A percentile compares a stretch with the other conserved stretches of the same genome.
Conservation (phyloP, 37 sponge, comb jelly and placozoan genomes). For the Crambe crambe region DNA sequence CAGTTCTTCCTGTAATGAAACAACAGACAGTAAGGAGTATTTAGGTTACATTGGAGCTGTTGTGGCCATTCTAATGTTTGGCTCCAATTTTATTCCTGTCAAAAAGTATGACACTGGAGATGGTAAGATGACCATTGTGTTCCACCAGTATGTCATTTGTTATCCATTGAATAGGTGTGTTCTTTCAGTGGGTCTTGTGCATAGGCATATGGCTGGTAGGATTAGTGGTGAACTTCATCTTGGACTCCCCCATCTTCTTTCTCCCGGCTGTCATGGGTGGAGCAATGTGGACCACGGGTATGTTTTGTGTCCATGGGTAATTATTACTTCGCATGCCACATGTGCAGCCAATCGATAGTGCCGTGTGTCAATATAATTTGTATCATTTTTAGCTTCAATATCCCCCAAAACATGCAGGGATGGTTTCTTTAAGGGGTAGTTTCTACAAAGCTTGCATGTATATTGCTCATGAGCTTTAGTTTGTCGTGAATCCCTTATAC, state of each 20-base stretch:
- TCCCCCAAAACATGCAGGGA: background rate
- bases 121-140: slow-evolving; percentile 36
- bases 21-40: background rate
- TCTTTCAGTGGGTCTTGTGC: slow-evolving; percentile 93
- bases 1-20: background rate
- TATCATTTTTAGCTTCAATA: background rate
- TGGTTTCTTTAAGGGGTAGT: background rate
- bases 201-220: slow-evolving; percentile 86
- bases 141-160: background rate
- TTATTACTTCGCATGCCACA: background rate
- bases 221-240: slow-evolving; percentile 67
- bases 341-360: background rate
- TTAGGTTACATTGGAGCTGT: slow-evolving; percentile 52
- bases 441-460: background rate
- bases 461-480: background rate
- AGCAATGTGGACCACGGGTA: slow-evolving; percentile 77
- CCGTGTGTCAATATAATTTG: background rate
- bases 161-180: slow-evolving; percentile 44
- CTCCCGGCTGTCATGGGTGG: slow-evolving; percentile 72
- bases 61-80: slow-evolving; percentile 72
- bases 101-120: slow-evolving; percentile 93
- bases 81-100: slow-evolving; percentile 86
- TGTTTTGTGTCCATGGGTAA: background rate
- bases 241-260: slow-evolving; percentile 64
- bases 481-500: too few species aligned